Evolutionary conservation across 2,888 invertebrate species (phyloP).

Genomic region (Sclerodermus sp.): DNA sequence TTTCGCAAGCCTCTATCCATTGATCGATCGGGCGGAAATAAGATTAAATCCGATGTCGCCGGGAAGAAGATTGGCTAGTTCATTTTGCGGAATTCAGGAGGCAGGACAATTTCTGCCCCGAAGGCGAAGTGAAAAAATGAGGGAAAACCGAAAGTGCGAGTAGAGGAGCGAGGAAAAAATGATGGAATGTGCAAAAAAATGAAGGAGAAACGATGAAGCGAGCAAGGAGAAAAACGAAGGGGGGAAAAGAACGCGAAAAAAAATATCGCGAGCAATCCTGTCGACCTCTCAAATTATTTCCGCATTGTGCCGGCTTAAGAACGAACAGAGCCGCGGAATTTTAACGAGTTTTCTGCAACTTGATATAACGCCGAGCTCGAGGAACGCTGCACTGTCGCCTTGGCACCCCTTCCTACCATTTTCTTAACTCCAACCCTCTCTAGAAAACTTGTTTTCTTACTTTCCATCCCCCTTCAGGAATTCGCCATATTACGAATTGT

Average conservation of each 20-base stretch:
- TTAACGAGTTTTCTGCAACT: constrained; percentile 46
- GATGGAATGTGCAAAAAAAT: neutral
- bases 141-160: neutral
- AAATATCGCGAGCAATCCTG: no score
- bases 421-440: neutral
- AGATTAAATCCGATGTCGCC: no score
- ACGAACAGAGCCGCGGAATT: constrained; percentile 40
- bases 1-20: no score
- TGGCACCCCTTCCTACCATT: neutral
- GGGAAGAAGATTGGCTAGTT: neutral
- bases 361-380: constrained; percentile 6
- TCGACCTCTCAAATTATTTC: constrained; percentile 25
- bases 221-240: constrained; percentile 2
- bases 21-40: no score
- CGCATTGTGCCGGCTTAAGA: constrained; percentile 38
- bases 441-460: constrained; percentile 1
- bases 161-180: neutral
- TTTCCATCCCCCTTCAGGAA: neutral
- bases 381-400: neutral
- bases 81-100: constrained; percentile 8
- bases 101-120: constrained; percentile 9
- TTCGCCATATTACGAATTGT: constrained; percentile 19
- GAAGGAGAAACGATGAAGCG: constrained; percentile 5
- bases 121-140: constrained; percentile 9
- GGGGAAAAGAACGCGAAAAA: neutral